Conservation (phyloP, 2,113 vertebrate species). For the Raphicerus campestris region DNA sequence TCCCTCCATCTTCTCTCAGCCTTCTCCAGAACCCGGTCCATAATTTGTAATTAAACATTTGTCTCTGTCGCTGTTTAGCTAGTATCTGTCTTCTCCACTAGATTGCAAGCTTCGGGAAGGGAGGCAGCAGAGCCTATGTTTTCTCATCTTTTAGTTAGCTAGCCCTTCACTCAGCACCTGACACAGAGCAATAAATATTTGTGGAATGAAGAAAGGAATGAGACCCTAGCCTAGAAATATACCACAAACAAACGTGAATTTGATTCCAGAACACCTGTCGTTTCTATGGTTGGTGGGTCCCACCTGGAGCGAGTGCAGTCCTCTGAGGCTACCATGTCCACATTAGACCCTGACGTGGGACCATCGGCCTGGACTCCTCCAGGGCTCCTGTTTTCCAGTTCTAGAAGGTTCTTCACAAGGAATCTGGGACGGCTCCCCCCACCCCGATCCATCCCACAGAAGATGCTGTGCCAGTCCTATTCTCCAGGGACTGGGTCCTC, state of each 20-base stretch:
- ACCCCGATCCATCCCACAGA: background rate
- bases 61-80: background rate
- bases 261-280: background rate
- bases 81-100: background rate
- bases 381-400: background rate
- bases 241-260: background rate
- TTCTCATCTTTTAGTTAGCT: background rate
- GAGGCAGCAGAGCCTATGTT: background rate
- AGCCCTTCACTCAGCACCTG: background rate
- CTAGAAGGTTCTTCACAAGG: background rate
- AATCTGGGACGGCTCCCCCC: too few species aligned
- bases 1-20: background rate
- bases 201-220: background rate
- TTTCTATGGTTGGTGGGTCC: background rate
- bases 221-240: background rate
- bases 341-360: background rate
- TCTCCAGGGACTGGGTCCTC: background rate
- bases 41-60: background rate
- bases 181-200: background rate
- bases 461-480: background rate
- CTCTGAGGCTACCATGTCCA: background rate
- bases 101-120: background rate
- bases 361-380: background rate
- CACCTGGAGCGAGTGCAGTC: background rate
- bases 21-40: rapidly evolving